Base-by-base conservation (phyloP, 92 coral and sea anemone genomes). In the Metridium senile region DNA sequence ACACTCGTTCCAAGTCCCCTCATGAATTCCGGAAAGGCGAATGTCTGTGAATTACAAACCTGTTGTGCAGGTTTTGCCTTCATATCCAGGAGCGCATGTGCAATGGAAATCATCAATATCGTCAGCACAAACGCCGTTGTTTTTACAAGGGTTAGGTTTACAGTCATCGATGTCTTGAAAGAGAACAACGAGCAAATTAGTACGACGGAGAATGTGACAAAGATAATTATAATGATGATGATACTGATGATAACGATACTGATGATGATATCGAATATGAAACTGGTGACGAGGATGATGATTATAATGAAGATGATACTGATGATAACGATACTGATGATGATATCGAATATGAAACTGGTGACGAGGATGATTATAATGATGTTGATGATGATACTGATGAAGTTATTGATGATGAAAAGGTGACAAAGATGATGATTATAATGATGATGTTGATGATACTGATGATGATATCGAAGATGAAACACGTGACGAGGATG, bases 41-140 rank as follows among this genome's bases (percentile, higher is more conserved):
- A n/a, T n/a, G n/a, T n/a, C n/a, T n/a, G n/a, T n/a, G n/a, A n/a
- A n/a, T n/a, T n/a, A 39, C 81, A 28, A 62, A 76, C 81, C 51
- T 33, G 32, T 51, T 65, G 35, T 30, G 64, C 81, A 76, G 63
- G 28, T 39, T 1, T 7, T 13, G 9, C 74, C 74, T 47, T n/a
- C 21, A 31, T 26, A 70, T 13, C 74, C 74, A 7, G 62, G 21
- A 18, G 33, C 61, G 49, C 76, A 72, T 21, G 27, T 1, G 66
- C 76, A 72, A 1, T 11, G 10, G 53, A n/a, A 72, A 1, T 26
- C 66, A 26, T 32, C 32, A 11, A 72, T 35, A 6, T n/a, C n/a
- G 8, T 72, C 65, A 26, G 17, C 59, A 21, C 76, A 72, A 1
- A 20, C 29, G 16, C 65, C 76, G 9, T 49, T 19, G 23, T 72